A percentile compares a stretch with the other conserved stretches of the same genome.
Conservation (phyloP, 2,113 vertebrate species). For the Lophura nycthemera region DNA sequence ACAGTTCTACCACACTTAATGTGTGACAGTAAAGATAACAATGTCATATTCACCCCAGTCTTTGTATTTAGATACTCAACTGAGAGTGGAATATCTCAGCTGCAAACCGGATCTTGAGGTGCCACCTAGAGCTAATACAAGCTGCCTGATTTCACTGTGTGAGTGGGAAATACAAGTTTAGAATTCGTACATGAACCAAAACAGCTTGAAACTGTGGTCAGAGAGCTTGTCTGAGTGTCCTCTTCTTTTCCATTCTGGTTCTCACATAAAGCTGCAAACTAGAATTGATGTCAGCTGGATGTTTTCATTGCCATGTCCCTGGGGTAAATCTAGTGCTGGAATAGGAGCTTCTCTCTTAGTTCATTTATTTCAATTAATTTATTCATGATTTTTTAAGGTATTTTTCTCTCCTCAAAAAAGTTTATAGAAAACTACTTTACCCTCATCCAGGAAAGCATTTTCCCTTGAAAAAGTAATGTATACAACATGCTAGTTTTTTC, state of each 20-base stretch:
- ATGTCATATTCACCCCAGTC: background rate
- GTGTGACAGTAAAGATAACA: background rate
- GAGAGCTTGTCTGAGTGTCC: background rate
- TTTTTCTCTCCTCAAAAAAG: rapidly evolving
- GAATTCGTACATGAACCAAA: background rate
- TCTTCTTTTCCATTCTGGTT: background rate
- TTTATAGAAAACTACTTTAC: background rate
- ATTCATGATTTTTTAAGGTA: background rate
- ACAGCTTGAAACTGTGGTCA: background rate
- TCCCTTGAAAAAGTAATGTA: background rate
- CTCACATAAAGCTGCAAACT: background rate
- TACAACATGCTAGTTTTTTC: rapidly evolving
- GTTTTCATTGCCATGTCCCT: background rate
- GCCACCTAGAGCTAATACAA: rapidly evolving
- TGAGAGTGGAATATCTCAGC: background rate
- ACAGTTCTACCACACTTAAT: background rate
- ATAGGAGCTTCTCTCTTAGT: background rate
- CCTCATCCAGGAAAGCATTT: background rate
- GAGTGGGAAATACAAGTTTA: background rate
- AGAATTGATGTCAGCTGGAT: background rate
- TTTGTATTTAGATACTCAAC: background rate
- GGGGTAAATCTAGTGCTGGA: background rate
- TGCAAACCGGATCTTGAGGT: background rate
- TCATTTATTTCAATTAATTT: background rate
- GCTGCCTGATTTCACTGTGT: background rate